Base-by-base conservation (phyloP, 2,797 vertebrate species). In the Bovichtus diacanthus region DNA sequence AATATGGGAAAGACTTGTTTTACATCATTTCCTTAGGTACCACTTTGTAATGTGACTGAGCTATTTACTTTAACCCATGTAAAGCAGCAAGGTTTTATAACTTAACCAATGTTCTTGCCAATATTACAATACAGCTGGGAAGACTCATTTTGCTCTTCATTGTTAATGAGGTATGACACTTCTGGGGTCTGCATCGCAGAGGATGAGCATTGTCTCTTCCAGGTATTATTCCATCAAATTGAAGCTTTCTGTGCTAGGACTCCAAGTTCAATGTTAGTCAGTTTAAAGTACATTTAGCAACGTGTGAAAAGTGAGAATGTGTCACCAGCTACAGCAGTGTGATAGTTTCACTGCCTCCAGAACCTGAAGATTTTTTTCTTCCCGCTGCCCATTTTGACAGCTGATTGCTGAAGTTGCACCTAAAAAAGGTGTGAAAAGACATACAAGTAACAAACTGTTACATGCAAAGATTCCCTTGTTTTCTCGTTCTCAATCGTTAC, bases 1-100 rank as follows among this genome's bases (percentile, higher is more conserved):
- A 81, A 79, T 85, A 76, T 76, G 46, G 36, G 73, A 80, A 88
- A 79, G 69, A 62, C 85, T 87, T 87, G 78, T 88, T 92, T 88
- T 88, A 83, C 63, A 76, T 73, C 68, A n/a, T 69, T 60, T 74
- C 79, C 69, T 44, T 29, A 73, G 85, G 80, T 73, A 47, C 70
- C 56, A 74, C 74, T 90, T 74, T 69, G 70, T 79, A 85, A 90
- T 85, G 78, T 67, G 73, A 82, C 63, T 74, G 31, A 83, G 72
- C 85, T 74, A 65, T 88, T 84, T 85, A 78, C 66, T 59, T 80
- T 54, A 81, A 82, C 64, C 79, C 69, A 66, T 59, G 55, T 70
- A 80, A 86, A 85, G 62, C 72, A 54, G 75, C 83, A 64, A 71
- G 75, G 78, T 76, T 77, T 65, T 84, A 75, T 79, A 80, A 81